These are phyloP conservation scores for Sebastes trivittatus DNA, from an alignment of 2,797 vertebrate genomes.

Conservation along the genomic window DNA sequence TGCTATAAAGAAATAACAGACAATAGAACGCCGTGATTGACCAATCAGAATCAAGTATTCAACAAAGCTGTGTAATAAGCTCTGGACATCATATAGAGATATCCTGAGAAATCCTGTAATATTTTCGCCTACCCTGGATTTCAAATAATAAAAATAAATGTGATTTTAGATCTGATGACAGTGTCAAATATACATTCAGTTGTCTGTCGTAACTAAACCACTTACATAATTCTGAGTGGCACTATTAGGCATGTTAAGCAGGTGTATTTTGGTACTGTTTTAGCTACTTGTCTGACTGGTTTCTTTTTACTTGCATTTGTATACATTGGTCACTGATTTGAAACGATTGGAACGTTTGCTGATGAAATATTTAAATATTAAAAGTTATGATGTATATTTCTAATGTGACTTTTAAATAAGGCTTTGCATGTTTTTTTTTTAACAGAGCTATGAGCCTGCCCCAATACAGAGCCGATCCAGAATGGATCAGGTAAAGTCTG, in stretches of 20 bases:
- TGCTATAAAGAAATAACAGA: too few species aligned
- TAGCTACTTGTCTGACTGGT: neutral
- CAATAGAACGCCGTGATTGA: too few species aligned
- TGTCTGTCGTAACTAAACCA: neutral
- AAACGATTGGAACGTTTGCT: neutral
- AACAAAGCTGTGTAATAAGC: too few species aligned
- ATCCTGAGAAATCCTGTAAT: neutral
- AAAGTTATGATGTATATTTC: neutral
- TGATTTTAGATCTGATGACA: neutral
- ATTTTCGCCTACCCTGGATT: neutral
- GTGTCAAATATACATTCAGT: neutral
- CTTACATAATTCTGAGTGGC: neutral
- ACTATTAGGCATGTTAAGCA: neutral
- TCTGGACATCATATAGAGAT: too few species aligned
- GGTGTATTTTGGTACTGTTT: neutral
- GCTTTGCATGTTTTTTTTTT: neutral
- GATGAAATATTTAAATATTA: neutral
- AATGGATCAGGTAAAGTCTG: conserved; percentile 81
- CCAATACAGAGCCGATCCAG: conserved; percentile 82
- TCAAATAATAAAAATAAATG: neutral
- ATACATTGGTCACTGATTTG: neutral
- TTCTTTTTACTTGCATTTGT: neutral
- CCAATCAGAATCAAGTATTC: too few species aligned
- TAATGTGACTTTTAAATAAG: neutral
- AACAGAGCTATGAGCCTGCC: conserved; percentile 83